Evolutionary conservation across 2,888 invertebrate genomes (phyloP), one percentile per base, ranked within the genome.

Genomic region (Laothoe populi): DNA sequence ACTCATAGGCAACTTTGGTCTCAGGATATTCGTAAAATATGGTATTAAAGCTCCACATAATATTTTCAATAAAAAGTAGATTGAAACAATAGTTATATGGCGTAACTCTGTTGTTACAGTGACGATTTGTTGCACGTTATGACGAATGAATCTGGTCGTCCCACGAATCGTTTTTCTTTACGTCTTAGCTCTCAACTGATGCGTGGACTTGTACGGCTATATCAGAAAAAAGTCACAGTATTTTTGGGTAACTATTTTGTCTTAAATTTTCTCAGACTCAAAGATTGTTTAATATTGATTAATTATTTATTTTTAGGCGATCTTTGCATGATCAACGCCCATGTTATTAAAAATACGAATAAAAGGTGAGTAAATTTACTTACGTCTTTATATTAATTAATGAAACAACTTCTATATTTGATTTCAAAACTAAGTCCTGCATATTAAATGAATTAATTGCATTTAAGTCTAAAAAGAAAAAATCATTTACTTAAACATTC

Each of bases 121-220:
- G 84, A 87, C 13, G 86, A 87, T 69, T 78, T 92, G 66, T 60
- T 82, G 26, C 76, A 87, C 77, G 87, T 92, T 3, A 82, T 91
- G 66, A 81, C 64, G 5, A 87, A 80, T 64, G 91, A 92, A 68
- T 91, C 92, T 0, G 91, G 92, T 1, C 83, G 84, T 2, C 82
- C 88, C 4, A 66, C 77, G 8, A 81, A 84, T 35, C 82, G 91
- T 63, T 92, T 90, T 73, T 92, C 92, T 1, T 77, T 92, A 16
- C 84, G 92, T 0, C 77, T 92, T 31, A 91, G 90, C 69, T 91
- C 91, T 16, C 90, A 90, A 64, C 75, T 92, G 19, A 73, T 91
- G 73, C 78, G 89, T 16, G 92, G 92, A 0, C 73, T 92, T 58
- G 88, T 83, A 2, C 79, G 88, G 64, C 72, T 92, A 23, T 91